A percentile compares a stretch with the other conserved stretches of the same genome.
Conservation (phyloP, 2,797 vertebrate genomes). For the Rhinogobio ventralis region DNA sequence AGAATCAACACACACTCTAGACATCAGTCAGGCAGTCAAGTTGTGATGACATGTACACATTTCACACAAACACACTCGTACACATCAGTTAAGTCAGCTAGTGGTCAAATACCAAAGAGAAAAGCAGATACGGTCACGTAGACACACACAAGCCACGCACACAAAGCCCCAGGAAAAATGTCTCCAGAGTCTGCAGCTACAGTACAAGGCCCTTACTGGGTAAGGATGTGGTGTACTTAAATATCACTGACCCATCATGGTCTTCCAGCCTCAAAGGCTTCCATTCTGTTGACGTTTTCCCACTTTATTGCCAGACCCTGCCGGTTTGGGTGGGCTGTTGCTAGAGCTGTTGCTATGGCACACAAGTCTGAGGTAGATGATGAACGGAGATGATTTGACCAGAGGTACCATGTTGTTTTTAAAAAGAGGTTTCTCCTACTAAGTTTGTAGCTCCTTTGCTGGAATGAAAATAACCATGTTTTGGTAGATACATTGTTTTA, state of each 20-base stretch:
- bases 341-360: conserved; percentile 51
- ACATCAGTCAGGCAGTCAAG: conserved; percentile 68
- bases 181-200: conserved; percentile 18
- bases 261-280: conserved; percentile 52
- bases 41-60: conserved; percentile 58
- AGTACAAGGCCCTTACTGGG: conserved; percentile 44
- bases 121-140: conserved; percentile 45
- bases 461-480: not conserved
- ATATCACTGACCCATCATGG: conserved; percentile 50
- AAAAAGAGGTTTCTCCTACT: conserved; percentile 41
- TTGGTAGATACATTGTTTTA: conserved; percentile 1
- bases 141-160: conserved; percentile 50
- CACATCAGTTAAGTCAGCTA: conserved; percentile 53
- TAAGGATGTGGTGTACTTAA: conserved; percentile 56
- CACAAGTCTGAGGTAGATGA: conserved; percentile 48
- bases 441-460: conserved; percentile 31
- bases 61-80: conserved; percentile 54
- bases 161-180: conserved; percentile 40
- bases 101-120: conserved; percentile 46
- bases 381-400: conserved; percentile 58
- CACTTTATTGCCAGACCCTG: conserved; percentile 56
- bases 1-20: conserved; percentile 73
- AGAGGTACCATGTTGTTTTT: conserved; percentile 36
- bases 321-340: conserved; percentile 62
- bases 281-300: conserved; percentile 58